Percentiles rank a stretch among this genome's conserved stretches.
These are phyloP conservation scores for Pelodiscus sinensis DNA, from an alignment of 2,113 vertebrate genomes.

Conservation along the genomic window DNA sequence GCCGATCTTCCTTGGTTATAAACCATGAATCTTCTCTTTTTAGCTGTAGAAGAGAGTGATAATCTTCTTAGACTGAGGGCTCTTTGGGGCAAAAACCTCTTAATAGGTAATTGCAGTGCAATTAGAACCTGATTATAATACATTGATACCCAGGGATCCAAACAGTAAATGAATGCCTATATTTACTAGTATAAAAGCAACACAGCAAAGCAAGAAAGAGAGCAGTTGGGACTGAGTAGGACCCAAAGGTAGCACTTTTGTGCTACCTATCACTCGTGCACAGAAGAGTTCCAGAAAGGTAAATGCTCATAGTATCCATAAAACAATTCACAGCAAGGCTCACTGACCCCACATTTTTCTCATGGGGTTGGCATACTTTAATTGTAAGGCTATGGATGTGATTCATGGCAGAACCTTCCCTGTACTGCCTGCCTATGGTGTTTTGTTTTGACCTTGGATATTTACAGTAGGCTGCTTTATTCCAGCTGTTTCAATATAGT, in stretches of 20 bases:
- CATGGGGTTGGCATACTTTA: not conserved
- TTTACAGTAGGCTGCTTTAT: slow-evolving; percentile 7
- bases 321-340: slow-evolving; percentile 22
- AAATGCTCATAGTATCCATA: slow-evolving; percentile 21
- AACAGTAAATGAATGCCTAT: not conserved
- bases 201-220: not conserved
- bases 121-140: not conserved
- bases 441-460: slow-evolving; percentile 15
- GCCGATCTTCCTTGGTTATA: not conserved
- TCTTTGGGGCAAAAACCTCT: not conserved
- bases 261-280: slow-evolving; percentile 25
- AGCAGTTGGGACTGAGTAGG: not conserved
- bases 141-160: not conserved
- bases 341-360: not conserved
- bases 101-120: not conserved
- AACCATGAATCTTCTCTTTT: not conserved
- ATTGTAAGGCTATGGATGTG: slow-evolving; percentile 19
- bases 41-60: not conserved
- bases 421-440: not conserved
- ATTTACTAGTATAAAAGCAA: not conserved
- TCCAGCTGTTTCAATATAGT: not conserved
- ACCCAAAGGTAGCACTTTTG: slow-evolving; percentile 42
- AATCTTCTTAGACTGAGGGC: not conserved
- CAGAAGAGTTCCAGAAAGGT: slow-evolving; percentile 27
- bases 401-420: not conserved